Evolutionary conservation across 2,888 invertebrate genomes (phyloP), one percentile per base, ranked within the genome.

Genomic region (Theodoxus fluviatilis): DNA sequence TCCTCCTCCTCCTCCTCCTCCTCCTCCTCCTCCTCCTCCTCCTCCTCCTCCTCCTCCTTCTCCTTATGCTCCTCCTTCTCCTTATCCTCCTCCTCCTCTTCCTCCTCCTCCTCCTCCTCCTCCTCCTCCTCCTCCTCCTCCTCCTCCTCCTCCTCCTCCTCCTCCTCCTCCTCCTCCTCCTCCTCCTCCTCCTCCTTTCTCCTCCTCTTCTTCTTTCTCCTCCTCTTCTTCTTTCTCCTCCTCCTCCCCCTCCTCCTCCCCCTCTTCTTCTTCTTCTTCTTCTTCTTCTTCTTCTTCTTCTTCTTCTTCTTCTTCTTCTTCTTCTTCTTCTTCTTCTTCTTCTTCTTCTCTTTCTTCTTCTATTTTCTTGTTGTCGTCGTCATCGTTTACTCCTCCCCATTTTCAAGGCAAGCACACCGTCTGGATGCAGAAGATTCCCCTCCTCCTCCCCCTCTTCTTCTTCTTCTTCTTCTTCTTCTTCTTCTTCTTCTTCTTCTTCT

Each of bases 211-310:
- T 57, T 35, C 22, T 35, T 57, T 22, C 35, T 18, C 35, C 57
- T 57, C 28, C 35, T 35, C 22, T 35, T 28, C 57, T 57, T 35
- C 35, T 35, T 57, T 22, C 35, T 35, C 35, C 57, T 57, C 57
- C 35, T 35, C 35, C 28, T 57, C 57, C 35, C 57, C 35, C 57
- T 57, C 57, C 15, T 35, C 35, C 57, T 57, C 57, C 35, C 57
- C 22, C 57, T 57, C 31, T 57, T 18, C 35, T 35, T 57, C 28
- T 57, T 35, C 33, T 35, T 28, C 57, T 57, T 35, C 35, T 35
- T 57, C 57, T 57, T 35, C 35, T 35, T 57, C 57, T 57, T 35
- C 35, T 35, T 28, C 31, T 57, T 35, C 52, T 15, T 43, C 43
- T n/a, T 1, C 52, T n/a, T 52, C 52, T 52, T n/a, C 28, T n/a